A percentile compares a stretch with the other conserved stretches of the same genome.
Conservation (phyloP, 2,888 invertebrate species). For the Hypomecis atomaria region DNA sequence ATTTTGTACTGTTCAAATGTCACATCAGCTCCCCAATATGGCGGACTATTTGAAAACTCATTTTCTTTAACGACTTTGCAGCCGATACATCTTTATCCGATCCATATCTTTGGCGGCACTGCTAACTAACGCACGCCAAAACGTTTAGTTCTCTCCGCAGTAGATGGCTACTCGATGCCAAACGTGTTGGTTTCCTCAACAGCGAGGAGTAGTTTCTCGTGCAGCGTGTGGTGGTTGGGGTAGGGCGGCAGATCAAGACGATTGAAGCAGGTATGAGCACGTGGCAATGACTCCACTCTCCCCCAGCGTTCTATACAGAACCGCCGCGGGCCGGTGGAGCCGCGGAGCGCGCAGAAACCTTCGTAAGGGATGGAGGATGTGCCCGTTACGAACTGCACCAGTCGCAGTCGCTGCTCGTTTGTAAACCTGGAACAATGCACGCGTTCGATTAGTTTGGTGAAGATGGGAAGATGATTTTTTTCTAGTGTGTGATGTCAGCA, state of each 20-base stretch:
- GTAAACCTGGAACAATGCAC: constrained; percentile 86
- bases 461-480: too few species aligned
- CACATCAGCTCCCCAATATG: too few species aligned
- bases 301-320: constrained; percentile 99
- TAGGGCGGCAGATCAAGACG: constrained; percentile 98
- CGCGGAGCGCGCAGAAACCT: constrained; percentile 97
- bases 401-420: constrained; percentile 96
- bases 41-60: too few species aligned
- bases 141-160: neutral
- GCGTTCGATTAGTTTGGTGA: too few species aligned
- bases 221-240: constrained; percentile 94
- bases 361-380: constrained; percentile 99
- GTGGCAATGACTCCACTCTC: constrained; percentile 95
- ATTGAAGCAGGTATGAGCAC: constrained; percentile 99
- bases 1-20: too few species aligned
- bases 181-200: constrained; percentile 98
- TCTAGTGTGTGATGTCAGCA: too few species aligned
- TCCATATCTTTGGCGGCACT: too few species aligned
- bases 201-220: constrained; percentile 96
- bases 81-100: too few species aligned
- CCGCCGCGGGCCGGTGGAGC: constrained; percentile 97
- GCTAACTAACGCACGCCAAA: too few species aligned
- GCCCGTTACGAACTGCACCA: constrained; percentile 98
- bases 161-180: constrained; percentile 92
- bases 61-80: too few species aligned